These are phyloP conservation scores for Torymus tubicola DNA, from an alignment of 2,888 invertebrate genomes.

Conservation along the genomic window DNA sequence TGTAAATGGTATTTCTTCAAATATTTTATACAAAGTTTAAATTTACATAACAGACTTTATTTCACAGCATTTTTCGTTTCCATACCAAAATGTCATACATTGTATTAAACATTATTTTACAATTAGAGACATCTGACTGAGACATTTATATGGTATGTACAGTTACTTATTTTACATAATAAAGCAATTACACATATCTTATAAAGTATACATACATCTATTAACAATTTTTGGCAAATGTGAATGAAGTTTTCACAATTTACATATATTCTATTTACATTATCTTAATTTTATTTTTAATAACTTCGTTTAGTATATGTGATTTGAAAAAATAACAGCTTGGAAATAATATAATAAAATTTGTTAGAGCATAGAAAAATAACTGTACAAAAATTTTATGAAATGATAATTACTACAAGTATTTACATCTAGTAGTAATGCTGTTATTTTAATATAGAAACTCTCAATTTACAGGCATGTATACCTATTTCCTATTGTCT, in stretches of 20 bases:
- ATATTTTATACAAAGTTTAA: conserved; percentile 16
- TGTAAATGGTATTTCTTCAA: too few species aligned
- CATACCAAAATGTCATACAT: conserved; percentile 58
- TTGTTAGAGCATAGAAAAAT: conserved; percentile 52
- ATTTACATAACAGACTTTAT: conserved; percentile 60
- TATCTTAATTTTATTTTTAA: conserved; percentile 36
- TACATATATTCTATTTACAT: conserved; percentile 52
- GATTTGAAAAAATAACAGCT: conserved; percentile 42
- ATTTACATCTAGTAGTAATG: conserved; percentile 56
- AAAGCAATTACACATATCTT: conserved; percentile 49
- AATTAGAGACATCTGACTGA: conserved; percentile 51
- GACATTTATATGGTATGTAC: conserved; percentile 57
- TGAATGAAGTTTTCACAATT: conserved; percentile 52
- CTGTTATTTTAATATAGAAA: conserved; percentile 35
- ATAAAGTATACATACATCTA: conserved; percentile 52
- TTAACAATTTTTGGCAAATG: conserved; percentile 58
- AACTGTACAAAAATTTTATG: conserved; percentile 56
- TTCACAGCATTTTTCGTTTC: conserved; percentile 58
- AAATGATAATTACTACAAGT: conserved; percentile 52
- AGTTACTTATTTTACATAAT: conserved; percentile 55
- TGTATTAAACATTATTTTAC: conserved; percentile 56
- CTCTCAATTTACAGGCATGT: conserved; percentile 47
- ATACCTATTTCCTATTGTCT: conserved; percentile 36
- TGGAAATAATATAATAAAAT: conserved; percentile 33
- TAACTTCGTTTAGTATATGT: conserved; percentile 31